phyloP scores from a whole-genome alignment of 2,113 vertebrate genomes.

The Cavia aperea region DNA sequence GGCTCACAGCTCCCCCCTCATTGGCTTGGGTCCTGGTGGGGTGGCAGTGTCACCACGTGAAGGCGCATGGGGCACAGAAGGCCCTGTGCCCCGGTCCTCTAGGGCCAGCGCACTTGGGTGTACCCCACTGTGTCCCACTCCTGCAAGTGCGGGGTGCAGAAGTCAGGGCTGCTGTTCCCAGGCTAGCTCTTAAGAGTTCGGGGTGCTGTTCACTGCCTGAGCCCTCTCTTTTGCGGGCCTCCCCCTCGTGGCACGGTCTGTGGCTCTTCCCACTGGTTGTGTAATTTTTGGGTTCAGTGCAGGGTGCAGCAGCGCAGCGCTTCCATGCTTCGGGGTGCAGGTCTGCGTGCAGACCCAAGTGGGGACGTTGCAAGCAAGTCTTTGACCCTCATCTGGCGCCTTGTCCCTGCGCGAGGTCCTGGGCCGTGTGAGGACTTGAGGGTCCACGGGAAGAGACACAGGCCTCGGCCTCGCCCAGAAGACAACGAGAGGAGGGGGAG shows the following conservation, averaged over 20 bases:
- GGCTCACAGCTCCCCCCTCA: neutral
- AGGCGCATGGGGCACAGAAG: neutral
- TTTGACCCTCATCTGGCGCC: accelerated
- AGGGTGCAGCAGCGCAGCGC: neutral
- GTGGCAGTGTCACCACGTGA: accelerated
- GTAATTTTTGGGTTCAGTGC: neutral
- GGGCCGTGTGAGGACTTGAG: neutral
- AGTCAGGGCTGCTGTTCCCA: neutral
- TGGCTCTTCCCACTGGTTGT: neutral
- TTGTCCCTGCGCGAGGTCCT: neutral
- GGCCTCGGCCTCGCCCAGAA: neutral
- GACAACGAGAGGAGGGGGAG: neutral
- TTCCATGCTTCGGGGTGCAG: neutral
- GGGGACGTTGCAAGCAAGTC: accelerated
- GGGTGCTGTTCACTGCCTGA: accelerated
- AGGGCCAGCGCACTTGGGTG: neutral
- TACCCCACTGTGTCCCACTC: neutral
- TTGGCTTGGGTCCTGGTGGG: neutral
- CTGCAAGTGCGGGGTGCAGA: neutral
- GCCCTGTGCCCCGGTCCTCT: neutral
- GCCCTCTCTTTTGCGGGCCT: neutral
- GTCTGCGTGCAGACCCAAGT: neutral
- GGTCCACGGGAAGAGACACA: neutral
- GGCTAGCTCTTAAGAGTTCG: neutral
- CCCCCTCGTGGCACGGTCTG: neutral